Evolutionary conservation across 2,888 invertebrate genomes (phyloP).

Genomic region (Carterocephalus palaemon): DNA sequence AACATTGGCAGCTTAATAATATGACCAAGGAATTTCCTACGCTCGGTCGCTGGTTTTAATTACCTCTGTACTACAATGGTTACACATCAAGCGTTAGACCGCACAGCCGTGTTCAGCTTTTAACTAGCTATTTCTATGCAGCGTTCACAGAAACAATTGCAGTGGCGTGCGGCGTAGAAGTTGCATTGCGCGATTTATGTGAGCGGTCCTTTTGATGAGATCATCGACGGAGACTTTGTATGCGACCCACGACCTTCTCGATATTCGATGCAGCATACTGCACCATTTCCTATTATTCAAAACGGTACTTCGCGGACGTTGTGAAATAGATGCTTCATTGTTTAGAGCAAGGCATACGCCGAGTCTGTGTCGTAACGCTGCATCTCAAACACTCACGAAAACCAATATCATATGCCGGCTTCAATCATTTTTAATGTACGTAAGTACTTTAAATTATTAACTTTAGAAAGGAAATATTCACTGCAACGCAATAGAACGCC

Average conservation of each 20-base stretch:
- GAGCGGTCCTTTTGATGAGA: slow-evolving; percentile 78
- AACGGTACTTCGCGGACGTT: slow-evolving; percentile 57
- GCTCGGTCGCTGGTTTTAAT: slow-evolving; percentile 29
- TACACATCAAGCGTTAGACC: slow-evolving; percentile 17
- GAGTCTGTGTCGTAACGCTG: slow-evolving; percentile 47
- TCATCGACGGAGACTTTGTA: slow-evolving; percentile 72
- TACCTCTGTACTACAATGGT: slow-evolving; percentile 24
- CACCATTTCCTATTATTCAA: slow-evolving; percentile 74
- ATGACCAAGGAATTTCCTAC: slow-evolving; percentile 11
- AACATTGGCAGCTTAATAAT: slow-evolving; percentile 15
- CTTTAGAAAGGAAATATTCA: slow-evolving; percentile 31
- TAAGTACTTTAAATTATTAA: slow-evolving; percentile 21
- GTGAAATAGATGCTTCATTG: slow-evolving; percentile 70
- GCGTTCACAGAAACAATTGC: slow-evolving; percentile 80
- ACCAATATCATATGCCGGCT: slow-evolving; percentile 30
- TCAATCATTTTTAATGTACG: slow-evolving; percentile 34
- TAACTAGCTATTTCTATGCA: slow-evolving; percentile 72
- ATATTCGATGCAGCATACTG: slow-evolving; percentile 67
- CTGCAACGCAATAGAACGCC: slow-evolving; percentile 31
- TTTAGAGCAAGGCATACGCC: slow-evolving; percentile 46
- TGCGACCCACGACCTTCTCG: slow-evolving; percentile 69
- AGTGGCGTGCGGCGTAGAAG: slow-evolving; percentile 75
- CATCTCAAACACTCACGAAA: slow-evolving; percentile 32
- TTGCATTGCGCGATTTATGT: slow-evolving; percentile 75
- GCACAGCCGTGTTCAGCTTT: slow-evolving; percentile 44